These are phyloP conservation scores for Alosa alosa DNA, from an alignment of 2,113 vertebrate species.

Conservation along the genomic window DNA sequence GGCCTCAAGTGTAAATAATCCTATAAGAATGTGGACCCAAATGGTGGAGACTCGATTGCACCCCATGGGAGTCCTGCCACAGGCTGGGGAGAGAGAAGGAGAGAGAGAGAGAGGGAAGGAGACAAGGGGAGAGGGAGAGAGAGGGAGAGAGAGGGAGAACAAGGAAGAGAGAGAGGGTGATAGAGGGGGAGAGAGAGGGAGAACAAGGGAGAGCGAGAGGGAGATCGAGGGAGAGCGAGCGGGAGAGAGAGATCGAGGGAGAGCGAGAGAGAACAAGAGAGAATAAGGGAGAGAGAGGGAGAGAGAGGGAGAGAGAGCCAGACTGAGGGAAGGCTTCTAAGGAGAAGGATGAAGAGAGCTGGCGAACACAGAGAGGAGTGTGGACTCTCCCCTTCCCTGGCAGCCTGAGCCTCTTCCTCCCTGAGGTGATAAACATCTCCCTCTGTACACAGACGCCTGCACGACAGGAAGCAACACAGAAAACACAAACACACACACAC, in stretches of 20 bases:
- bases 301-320: conserved; percentile 2
- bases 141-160: too few species aligned
- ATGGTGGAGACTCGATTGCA: background rate
- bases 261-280: too few species aligned
- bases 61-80: background rate
- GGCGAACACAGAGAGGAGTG: conserved; percentile 27
- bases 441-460: conserved; percentile 8
- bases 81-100: background rate
- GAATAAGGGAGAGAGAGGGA: too few species aligned
- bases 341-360: background rate
- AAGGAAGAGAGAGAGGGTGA: background rate
- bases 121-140: background rate
- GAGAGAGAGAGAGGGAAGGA: background rate
- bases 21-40: background rate
- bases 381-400: conserved; percentile 13
- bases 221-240: background rate
- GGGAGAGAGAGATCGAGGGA: too few species aligned
- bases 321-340: background rate
- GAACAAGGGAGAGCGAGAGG: background rate
- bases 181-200: background rate
- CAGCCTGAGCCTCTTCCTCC: conserved; percentile 21
- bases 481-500: background rate
- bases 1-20: background rate
- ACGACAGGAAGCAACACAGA: conserved; percentile 7
- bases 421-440: conserved; percentile 42